Evolutionary conservation across 2,888 invertebrate species (phyloP), one percentile per base, ranked within the genome.

Genomic region (Cabera pusaria): DNA sequence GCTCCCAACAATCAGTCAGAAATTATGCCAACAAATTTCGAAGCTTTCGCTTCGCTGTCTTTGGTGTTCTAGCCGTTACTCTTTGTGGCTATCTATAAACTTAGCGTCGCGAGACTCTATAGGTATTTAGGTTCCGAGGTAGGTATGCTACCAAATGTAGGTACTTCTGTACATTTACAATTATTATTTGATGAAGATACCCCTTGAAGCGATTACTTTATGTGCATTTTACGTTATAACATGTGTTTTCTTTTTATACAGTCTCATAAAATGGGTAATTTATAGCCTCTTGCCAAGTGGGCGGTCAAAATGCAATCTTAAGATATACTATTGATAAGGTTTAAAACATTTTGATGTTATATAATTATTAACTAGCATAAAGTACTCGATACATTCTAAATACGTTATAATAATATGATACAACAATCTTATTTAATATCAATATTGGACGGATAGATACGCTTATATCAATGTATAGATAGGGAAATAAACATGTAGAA

Each of bases 51-150:
- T 50, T 54, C 20, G 55, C 54, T 66, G 70, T 86, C 87, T 88
- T 88, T 88, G 87, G 87, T 87, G 86, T 77, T 84, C 87, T 88
- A 88, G 87, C 87, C 84, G 87, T 81, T 73, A 62, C 56, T 57
- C 64, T 63, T 57, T 55, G 54, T 64, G 64, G 58, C 50, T 56
- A 63, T 54, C 56, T 49, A n/a, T 53, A 57, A 48, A 64, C 49
- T 42, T 44, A 54, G 53, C 40, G 49, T 52, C 52, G 49, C 55
- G 44, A 52, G 49, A 49, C 14, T 23, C 11, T 11, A 33, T 9
- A 32, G 5, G 8, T 12, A 33, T 19, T 12, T 16, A 11, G 31
- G 9, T 22, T 17, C n/a, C n/a, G n/a, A n/a, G n/a, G n/a, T n/a
- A n/a, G n/a, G n/a, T n/a, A n/a, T n/a, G n/a, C n/a, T n/a, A n/a